These are phyloP conservation scores for Pica pica DNA, from an alignment of 2,113 vertebrate genomes.

Conservation along the genomic window DNA sequence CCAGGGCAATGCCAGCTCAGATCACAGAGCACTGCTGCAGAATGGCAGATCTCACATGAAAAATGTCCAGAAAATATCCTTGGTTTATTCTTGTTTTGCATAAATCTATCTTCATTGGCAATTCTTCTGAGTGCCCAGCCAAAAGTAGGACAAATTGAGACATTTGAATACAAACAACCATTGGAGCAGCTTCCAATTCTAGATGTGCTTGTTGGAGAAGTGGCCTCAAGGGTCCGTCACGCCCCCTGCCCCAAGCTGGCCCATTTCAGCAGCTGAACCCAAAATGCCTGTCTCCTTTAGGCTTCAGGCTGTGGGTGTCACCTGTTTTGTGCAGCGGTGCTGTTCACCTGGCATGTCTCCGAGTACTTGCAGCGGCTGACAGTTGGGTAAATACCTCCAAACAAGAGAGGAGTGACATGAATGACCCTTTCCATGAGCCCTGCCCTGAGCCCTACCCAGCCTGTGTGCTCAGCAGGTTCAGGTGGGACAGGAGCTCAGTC, in stretches of 20 bases:
- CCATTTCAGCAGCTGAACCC: not conserved
- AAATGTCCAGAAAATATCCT: not conserved
- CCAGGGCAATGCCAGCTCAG: not conserved
- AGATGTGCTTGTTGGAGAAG: not conserved
- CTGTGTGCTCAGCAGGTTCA: not conserved
- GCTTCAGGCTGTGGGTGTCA: not conserved
- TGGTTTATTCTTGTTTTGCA: not conserved
- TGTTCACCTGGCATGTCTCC: not conserved
- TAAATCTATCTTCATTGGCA: not conserved
- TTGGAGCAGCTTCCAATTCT: not conserved
- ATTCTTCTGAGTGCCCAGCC: not conserved
- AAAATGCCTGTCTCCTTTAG: rapidly evolving
- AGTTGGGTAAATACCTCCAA: not conserved
- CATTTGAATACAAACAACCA: not conserved
- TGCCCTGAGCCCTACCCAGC: not conserved
- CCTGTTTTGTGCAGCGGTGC: not conserved
- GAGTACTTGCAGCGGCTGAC: not conserved
- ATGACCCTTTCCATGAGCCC: not conserved
- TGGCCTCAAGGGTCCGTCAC: not conserved
- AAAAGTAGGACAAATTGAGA: not conserved
- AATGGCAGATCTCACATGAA: rapidly evolving
- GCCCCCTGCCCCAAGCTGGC: not conserved
- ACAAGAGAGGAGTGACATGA: not conserved
- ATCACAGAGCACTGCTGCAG: not conserved
- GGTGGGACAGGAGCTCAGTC: not conserved